A percentile compares a stretch with the other conserved stretches of the same genome.
Evolutionary conservation across 2,113 vertebrate species (phyloP).

Genomic region (Phylloscopus trochilus): DNA sequence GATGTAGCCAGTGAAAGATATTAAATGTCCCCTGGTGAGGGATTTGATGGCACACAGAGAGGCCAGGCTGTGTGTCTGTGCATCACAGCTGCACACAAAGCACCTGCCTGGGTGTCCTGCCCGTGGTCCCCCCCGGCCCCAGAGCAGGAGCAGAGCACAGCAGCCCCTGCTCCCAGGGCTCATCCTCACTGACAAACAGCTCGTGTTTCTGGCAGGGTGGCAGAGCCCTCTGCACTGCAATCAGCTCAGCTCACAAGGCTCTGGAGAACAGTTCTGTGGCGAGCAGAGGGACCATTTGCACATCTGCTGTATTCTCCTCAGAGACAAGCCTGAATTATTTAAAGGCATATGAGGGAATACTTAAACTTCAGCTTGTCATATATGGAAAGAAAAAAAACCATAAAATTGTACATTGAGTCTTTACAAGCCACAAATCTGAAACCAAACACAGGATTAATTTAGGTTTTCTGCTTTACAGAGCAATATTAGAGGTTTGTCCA

Average conservation of each 20-base stretch:
- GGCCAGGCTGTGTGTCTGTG: not conserved
- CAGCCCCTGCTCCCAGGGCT: not conserved
- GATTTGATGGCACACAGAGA: accelerated
- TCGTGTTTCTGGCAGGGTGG: not conserved
- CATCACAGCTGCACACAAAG: not conserved
- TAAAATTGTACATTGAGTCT: not conserved
- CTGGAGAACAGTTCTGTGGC: not conserved
- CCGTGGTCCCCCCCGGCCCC: accelerated
- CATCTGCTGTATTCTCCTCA: not conserved
- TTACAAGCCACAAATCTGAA: not conserved
- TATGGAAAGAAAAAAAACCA: not conserved
- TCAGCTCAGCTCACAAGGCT: accelerated
- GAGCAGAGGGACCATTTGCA: not conserved
- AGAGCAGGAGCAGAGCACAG: not conserved
- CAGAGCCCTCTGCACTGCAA: not conserved
- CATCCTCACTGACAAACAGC: accelerated
- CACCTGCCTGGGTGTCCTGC: not conserved
- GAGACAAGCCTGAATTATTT: not conserved
- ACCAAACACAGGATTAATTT: not conserved
- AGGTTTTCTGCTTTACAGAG: not conserved
- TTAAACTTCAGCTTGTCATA: not conserved
- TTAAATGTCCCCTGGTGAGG: not conserved
- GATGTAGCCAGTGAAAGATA: not conserved
- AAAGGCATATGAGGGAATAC: not conserved
- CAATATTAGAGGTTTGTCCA: not conserved